Evolutionary conservation across 2,797 vertebrate species (phyloP).

Genomic region (Brotula barbata): DNA sequence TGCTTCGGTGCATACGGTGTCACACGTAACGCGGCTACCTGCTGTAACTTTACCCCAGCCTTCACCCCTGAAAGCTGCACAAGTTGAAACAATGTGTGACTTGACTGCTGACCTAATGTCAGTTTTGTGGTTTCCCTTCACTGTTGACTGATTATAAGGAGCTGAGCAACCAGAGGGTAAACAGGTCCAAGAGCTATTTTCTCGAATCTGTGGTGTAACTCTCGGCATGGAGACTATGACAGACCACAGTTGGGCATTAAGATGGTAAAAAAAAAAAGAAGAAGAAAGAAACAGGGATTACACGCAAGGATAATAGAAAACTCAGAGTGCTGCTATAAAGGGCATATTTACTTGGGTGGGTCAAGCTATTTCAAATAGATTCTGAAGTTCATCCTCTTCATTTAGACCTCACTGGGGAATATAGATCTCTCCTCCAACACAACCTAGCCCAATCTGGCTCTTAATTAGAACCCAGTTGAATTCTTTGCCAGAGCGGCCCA

Average conservation of each 20-base stretch:
- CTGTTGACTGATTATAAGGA: conserved; percentile 33
- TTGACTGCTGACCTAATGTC: conserved; percentile 37
- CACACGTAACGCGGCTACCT: not conserved
- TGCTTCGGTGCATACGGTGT: conserved; percentile 13
- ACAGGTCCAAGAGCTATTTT: conserved; percentile 13
- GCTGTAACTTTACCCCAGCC: conserved; percentile 19
- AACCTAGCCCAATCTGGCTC: conserved; percentile 51
- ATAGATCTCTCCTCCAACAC: conserved; percentile 48
- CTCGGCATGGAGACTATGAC: conserved; percentile 61
- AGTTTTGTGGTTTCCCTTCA: conserved; percentile 30
- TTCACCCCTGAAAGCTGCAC: conserved; percentile 30
- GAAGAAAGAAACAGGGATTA: conserved; percentile 72
- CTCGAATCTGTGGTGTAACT: conserved; percentile 56
- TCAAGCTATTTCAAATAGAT: conserved; percentile 42
- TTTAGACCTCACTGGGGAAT: conserved; percentile 52
- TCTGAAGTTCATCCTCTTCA: conserved; percentile 57
- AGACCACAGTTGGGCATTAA: conserved; percentile 62
- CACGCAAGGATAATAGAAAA: conserved; percentile 68
- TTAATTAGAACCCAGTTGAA: conserved; percentile 74
- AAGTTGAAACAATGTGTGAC: conserved; percentile 21
- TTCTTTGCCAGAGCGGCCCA: conserved; percentile 48
- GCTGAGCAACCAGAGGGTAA: conserved; percentile 18
- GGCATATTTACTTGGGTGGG: conserved; percentile 43
- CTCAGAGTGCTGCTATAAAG: conserved; percentile 45
- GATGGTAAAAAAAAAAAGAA: conserved; percentile 67